Base-by-base conservation (phyloP, 92 coral and sea anemone species). In the Bergia puertoricense region DNA sequence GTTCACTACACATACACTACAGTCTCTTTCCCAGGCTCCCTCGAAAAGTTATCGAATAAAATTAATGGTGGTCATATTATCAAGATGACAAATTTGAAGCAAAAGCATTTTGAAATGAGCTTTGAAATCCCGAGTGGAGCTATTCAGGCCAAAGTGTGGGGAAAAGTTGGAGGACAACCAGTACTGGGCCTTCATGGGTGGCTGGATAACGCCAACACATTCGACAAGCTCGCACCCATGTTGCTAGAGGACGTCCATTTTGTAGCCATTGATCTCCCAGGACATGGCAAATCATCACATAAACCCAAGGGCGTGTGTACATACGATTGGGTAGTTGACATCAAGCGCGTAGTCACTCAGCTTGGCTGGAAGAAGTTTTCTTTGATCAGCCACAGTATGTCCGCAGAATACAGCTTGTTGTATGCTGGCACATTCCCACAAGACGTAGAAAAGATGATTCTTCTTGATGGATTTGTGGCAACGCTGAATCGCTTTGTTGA, bases 101-200 rank as follows among this genome's bases (percentile, higher is more conserved):
- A 30, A 30, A 30, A 30, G 30, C 30, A 30, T 46, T 46, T 46
- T 46, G 50, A 46, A 46, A 48, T 9, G 37, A 80, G 93, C 20
- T 94, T 93, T 84, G 45, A 44, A 7, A 92, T 90, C 45, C 98
- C 98, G 66, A 93, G 96, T 95, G 98, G 98, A 62, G 85, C 88
- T 76, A 93, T 94, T 85, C 88, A 85, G 79, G 95, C 92, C 2
- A 93, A 93, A 77, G 90, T 85, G 11, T 94, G 98, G 94, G 98
- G 98, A 46, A 80, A 74, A 2, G 74, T 83, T 40, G 68, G 83
- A 38, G 95, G 94, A 0, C 88, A 82, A 72, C 95, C 94, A 54
- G 79, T 94, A 44, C 85, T 94, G 9, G 95, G 98, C 41, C 90
- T 94, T 16, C 98, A 94, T 76, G 98, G 98, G 8, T 93, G 93